Base-by-base conservation (phyloP, 2,113 vertebrate genomes). In the Lamprotornis superbus region DNA sequence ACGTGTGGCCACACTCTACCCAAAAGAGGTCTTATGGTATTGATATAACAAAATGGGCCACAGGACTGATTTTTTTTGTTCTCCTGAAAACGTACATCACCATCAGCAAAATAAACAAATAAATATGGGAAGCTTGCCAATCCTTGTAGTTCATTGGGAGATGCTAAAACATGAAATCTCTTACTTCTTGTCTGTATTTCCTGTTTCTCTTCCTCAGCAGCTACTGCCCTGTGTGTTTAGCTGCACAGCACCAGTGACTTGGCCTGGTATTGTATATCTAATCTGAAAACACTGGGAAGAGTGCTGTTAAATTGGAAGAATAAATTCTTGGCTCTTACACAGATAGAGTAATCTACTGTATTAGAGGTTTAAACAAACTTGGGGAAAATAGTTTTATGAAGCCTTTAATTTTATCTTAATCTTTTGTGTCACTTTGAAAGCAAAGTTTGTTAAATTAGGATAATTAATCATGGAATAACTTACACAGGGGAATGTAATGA, bases 371-470 rank as follows among this genome's bases (percentile, higher is more conserved):
- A 79, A 78, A 49, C 46, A 73, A 83, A 68, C 28, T 53, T 33
- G 10, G 47, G 49, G 23, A 83, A 89, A 91, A 64, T 2, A 50
- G 19, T 78, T 81, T 7, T 76, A 21, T 4, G 28, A 79, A 87
- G 53, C 16, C 59, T 89, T 71, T 89, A 35, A 71, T 93, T 71
- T 87, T 76, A 21, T 28, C 35, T 69, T 61, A n/a, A 65, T 57
- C n/a, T 91, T 89, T 52, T 50, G 28, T 89, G 75, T 93, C 15
- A 28, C 57, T 24, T 3, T 91, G 44, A 80, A 91, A 78, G 69
- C 65, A 89, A 84, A 84, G 65, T 63, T 91, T 83, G 35, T 57
- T 81, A 94, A 94, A 76, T 68, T 64, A 83, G n/a, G 40, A 21
- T 91, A 87, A 73, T 91, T 91, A 93, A 70, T 89, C 33, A n/a